Conservation (phyloP, 1,140 invertebrate species). For the Caerostris extrusa region DNA sequence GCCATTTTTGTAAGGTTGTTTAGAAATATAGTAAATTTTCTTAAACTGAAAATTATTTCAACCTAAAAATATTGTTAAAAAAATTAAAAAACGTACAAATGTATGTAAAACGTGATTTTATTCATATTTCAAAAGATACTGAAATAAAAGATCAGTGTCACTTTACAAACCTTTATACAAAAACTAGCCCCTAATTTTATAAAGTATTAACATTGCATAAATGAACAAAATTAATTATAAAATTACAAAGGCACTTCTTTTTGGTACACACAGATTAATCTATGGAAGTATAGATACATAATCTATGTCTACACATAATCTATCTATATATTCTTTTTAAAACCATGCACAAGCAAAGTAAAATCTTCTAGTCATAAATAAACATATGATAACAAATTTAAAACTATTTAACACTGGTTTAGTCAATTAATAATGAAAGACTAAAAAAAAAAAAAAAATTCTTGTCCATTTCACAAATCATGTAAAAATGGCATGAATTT, state of each 20-base stretch:
- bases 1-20: too few species aligned
- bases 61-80: too few species aligned
- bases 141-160: not conserved
- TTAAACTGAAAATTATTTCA: too few species aligned
- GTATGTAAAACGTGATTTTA: not conserved
- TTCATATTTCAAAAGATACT: not conserved
- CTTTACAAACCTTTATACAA: slow-evolving; percentile 2
- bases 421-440: not conserved
- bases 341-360: not conserved
- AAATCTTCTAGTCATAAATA: not conserved
- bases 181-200: not conserved
- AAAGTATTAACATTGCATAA: not conserved
- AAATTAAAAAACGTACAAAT: not conserved
- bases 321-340: too few species aligned
- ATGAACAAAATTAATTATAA: not conserved
- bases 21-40: too few species aligned
- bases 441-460: not conserved
- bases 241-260: too few species aligned
- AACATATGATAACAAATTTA: not conserved
- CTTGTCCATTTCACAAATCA: not conserved
- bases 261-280: too few species aligned
- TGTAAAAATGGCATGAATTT: not conserved
- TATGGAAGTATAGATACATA: too few species aligned
- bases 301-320: too few species aligned
- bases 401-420: not conserved